Evolutionary conservation across 2,113 vertebrate species (phyloP), one percentile per base, ranked within the genome.

Genomic region (Bufo bufo): DNA sequence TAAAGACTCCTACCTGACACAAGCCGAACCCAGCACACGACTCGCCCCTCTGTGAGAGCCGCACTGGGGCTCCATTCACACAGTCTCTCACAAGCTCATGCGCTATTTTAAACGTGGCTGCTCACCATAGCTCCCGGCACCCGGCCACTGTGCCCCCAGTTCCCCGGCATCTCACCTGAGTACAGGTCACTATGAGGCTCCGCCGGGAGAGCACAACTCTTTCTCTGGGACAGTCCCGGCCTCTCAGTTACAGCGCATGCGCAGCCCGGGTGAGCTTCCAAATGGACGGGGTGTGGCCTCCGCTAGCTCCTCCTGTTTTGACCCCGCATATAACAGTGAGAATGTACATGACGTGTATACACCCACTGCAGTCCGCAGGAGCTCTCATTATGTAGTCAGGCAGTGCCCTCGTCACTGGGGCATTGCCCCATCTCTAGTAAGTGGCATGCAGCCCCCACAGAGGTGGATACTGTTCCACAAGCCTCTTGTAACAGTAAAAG

Each of bases 91-190:
- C 58, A 66, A 45, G 56, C 33, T 54, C 81, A n/a, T 4, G 3
- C 14, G 3, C n/a, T 23, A 20, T 11, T 3, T 19, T 47, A 52
- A 8, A 56, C n/a, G 13, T 63, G 81, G 47, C 66, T 74, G 66
- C 69, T 74, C 83, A 71, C 66, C 83, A 85, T 71, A 2, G 65
- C 20, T 74, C 33, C 83, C 69, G 69, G n/a, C n/a, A 20, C 66
- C 69, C 83, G 81, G 66, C 66, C 83, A 74, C 50, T 20, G 83
- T 58, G 65, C 83, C 83, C 65, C 81, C 81, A 83, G 81, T 52
- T 83, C 81, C 81, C 81, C 61, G 81, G 69, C 83, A 85, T 77
- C 85, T 86, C 85, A 86, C 85, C 85, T 86, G 85, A 86, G 59
- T 52, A 77, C 85, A 49, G 74, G 74, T 61, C 85, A 49, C 33